These are phyloP conservation scores for Alligator sinensis DNA, from an alignment of 2,113 vertebrate genomes.

Conservation along the genomic window DNA sequence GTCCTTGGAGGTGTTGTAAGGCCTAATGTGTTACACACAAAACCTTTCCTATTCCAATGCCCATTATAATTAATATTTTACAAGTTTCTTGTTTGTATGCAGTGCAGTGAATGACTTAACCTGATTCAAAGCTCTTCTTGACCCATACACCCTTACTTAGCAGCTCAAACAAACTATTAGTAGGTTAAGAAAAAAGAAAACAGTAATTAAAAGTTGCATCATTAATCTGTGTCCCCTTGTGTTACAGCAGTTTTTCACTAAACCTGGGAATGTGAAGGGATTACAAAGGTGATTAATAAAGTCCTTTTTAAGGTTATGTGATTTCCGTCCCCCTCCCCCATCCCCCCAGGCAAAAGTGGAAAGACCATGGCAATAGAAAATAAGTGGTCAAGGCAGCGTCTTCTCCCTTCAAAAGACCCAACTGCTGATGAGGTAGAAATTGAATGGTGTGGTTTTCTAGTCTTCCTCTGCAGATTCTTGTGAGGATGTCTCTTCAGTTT, in stretches of 20 bases:
- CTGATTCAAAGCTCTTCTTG: slow-evolving; percentile 73
- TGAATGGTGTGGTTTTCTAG: slow-evolving; percentile 82
- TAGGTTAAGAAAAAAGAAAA: slow-evolving; percentile 84
- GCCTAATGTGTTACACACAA: slow-evolving; percentile 59
- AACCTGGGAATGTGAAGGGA: slow-evolving; percentile 86
- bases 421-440: slow-evolving; percentile 98
- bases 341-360: slow-evolving; percentile 78
- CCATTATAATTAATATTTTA: slow-evolving; percentile 70
- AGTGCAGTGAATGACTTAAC: slow-evolving; percentile 83
- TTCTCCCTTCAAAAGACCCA: slow-evolving; percentile 94
- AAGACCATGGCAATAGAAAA: slow-evolving; percentile 84
- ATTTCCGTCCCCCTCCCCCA: slow-evolving; percentile 40
- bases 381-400: slow-evolving; percentile 95
- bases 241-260: slow-evolving; percentile 90
- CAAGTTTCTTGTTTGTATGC: slow-evolving; percentile 65
- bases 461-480: slow-evolving; percentile 92
- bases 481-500: slow-evolving; percentile 87
- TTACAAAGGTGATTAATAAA: slow-evolving; percentile 83
- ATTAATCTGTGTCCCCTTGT: slow-evolving; percentile 85
- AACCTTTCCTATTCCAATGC: slow-evolving; percentile 78
- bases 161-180: slow-evolving; percentile 84
- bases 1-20: slow-evolving; percentile 68
- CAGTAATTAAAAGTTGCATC: slow-evolving; percentile 83
- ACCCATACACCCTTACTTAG: slow-evolving; percentile 81
- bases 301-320: slow-evolving; percentile 83